These are phyloP conservation scores for Lamproptera curius DNA, from an alignment of 2,888 invertebrate species.

Conservation along the genomic window DNA sequence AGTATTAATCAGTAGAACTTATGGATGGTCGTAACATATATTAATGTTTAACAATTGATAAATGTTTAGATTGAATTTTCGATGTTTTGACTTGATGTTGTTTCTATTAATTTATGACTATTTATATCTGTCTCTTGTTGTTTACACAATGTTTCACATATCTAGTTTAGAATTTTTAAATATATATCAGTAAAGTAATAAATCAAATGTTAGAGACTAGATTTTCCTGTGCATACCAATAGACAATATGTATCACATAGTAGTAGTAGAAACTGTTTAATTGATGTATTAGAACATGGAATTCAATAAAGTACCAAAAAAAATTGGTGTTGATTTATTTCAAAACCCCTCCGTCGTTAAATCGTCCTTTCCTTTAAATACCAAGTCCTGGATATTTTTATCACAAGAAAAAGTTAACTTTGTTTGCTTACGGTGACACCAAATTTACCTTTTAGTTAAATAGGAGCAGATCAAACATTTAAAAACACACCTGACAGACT, in stretches of 20 bases:
- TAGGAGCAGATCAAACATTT: too few species aligned
- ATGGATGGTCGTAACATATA: not conserved
- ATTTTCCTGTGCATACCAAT: slow-evolving; percentile 15
- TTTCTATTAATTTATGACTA: not conserved
- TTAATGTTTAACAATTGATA: not conserved
- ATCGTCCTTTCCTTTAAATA: too few species aligned
- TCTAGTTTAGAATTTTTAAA: not conserved
- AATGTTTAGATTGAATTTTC: not conserved
- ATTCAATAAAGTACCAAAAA: slow-evolving; percentile 12
- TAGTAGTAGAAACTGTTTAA: slow-evolving; percentile 7
- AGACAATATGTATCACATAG: slow-evolving; percentile 2
- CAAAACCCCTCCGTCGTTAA: too few species aligned
- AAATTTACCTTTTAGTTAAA: too few species aligned
- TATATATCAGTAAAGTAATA: not conserved
- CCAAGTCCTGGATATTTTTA: too few species aligned
- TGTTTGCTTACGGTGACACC: too few species aligned
- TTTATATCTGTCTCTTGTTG: not conserved
- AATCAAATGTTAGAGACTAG: slow-evolving; percentile 2
- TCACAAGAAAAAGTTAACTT: too few species aligned
- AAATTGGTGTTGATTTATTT: not conserved
- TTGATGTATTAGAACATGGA: slow-evolving; percentile 11
- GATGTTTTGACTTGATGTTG: not conserved
- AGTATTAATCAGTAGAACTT: not conserved
- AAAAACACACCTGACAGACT: too few species aligned
- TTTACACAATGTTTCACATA: slow-evolving; percentile 3